Conservation (phyloP, 2,797 vertebrate genomes). For the Gymnothorax javanicus region DNA sequence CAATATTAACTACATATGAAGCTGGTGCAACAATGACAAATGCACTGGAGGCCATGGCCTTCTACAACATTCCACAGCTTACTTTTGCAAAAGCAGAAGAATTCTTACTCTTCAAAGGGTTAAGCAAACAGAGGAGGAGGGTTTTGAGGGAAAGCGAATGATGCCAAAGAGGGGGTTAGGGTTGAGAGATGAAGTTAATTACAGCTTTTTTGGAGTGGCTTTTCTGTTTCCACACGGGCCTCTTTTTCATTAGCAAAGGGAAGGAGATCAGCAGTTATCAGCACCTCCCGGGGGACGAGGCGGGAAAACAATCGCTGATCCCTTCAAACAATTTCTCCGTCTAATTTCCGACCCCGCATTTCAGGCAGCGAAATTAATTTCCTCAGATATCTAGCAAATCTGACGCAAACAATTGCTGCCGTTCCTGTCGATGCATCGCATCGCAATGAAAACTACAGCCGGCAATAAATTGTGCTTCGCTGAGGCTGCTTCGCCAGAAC, state of each 20-base stretch:
- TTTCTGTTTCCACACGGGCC: constrained; percentile 21
- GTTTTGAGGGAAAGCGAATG: constrained; percentile 60
- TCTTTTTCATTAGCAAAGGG: constrained; percentile 76
- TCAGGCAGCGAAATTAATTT: constrained; percentile 77
- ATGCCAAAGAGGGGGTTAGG: constrained; percentile 60
- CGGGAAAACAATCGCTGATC: constrained; percentile 70
- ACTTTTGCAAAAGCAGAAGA: too few species aligned
- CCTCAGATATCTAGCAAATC: constrained; percentile 78
- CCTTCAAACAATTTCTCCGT: constrained; percentile 76
- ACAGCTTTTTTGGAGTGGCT: constrained; percentile 58
- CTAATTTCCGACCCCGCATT: constrained; percentile 79
- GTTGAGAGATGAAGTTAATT: constrained; percentile 73
- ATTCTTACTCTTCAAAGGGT: too few species aligned
- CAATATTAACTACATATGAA: too few species aligned
- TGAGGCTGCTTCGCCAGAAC: constrained; percentile 48
- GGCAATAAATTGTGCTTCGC: constrained; percentile 51
- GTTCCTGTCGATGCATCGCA: constrained; percentile 67
- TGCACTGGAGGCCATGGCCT: too few species aligned
- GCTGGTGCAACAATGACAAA: too few species aligned
- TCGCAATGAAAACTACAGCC: constrained; percentile 63
- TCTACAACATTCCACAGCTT: too few species aligned
- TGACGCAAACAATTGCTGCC: constrained; percentile 71
- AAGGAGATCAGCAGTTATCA: constrained; percentile 77
- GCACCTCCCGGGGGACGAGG: constrained; percentile 63
- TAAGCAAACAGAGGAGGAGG: constrained; percentile 39